These are phyloP conservation scores for Agapetus fuscipes DNA, from an alignment of 2,888 invertebrate genomes.

Conservation along the genomic window DNA sequence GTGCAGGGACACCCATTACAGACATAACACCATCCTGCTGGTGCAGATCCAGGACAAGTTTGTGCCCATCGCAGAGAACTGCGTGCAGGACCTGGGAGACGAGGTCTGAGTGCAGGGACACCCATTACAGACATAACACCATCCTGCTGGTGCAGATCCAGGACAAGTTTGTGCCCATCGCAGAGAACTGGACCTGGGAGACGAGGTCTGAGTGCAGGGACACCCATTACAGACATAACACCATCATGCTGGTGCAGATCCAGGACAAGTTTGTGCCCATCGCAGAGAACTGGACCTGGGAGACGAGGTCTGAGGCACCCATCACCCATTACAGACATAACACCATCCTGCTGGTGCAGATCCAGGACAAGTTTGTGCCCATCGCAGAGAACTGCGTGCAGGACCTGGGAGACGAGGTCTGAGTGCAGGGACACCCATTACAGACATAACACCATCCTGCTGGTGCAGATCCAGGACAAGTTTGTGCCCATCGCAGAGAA, in stretches of 20 bases:
- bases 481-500: conserved; percentile 89
- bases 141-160: conserved; percentile 89
- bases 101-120: too few relatives aligned
- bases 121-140: too few relatives aligned
- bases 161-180: conserved; percentile 87
- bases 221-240: too few relatives aligned
- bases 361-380: conserved; percentile 88
- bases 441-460: conserved; percentile 80
- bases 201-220: too few relatives aligned
- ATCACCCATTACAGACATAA: too few relatives aligned
- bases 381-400: conserved; percentile 85
- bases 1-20: not conserved
- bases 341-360: conserved; percentile 83
- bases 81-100: conserved; percentile 69
- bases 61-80: conserved; percentile 87
- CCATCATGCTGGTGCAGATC: conserved; percentile 84
- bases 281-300: conserved; percentile 78
- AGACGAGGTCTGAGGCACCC: conserved; percentile 49
- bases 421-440: too few relatives aligned
- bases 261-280: conserved; percentile 91
- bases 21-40: conserved; percentile 73
- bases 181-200: conserved; percentile 77
- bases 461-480: conserved; percentile 87
- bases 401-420: conserved; percentile 64
- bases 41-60: conserved; percentile 89